Evolutionary conservation across 2,888 invertebrate species (phyloP), one percentile per base, ranked within the genome.

Genomic region (Phengaris arion): DNA sequence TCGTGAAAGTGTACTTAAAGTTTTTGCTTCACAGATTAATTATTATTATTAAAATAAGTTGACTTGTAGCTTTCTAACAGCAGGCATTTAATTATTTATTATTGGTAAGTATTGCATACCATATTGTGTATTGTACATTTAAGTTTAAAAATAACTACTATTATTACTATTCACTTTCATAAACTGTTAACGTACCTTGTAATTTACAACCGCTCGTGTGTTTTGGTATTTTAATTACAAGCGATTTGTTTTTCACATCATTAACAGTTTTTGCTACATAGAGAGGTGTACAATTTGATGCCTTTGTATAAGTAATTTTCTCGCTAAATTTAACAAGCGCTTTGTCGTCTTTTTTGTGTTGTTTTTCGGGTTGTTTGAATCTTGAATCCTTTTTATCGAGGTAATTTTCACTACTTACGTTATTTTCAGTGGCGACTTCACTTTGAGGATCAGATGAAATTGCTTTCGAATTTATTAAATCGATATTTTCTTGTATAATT

Each of bases 191-290:
- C 15, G 8, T 70, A 51, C 51, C 51, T 51, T 70, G 1, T 10
- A 70, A 0, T 70, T 70, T 70, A 9, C 15, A 48, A 70, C 48
- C 22, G 70, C 51, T 70, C 5, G 2, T n/a, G n/a, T 15, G 48
- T 70, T 70, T 70, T 9, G 70, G 70, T 15, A 70, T 48, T 22
- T 72, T 54, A 22, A 72, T 52, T 4, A 72, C 52, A 12, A 72
- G 72, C 35, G 72, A 52, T 72, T 72, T 72, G 22, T 54, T 72
- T 52, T 72, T 72, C 12, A n/a, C 51, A 35, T 72, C 72, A 12
- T 54, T 35, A 4, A 22, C 5, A 54, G 15, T 52, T 10, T 10
- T 35, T 35, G 5, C 52, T 72, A 45, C 13, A 45, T 45, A 12
- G 45, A 12, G 35, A 35, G 64, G 64, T 64, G 52, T 52, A 12